Percentiles rank a stretch among this genome's conserved stretches.
These are phyloP conservation scores for Glossophaga mutica DNA, from an alignment of 2,797 vertebrate species.

Conservation along the genomic window DNA sequence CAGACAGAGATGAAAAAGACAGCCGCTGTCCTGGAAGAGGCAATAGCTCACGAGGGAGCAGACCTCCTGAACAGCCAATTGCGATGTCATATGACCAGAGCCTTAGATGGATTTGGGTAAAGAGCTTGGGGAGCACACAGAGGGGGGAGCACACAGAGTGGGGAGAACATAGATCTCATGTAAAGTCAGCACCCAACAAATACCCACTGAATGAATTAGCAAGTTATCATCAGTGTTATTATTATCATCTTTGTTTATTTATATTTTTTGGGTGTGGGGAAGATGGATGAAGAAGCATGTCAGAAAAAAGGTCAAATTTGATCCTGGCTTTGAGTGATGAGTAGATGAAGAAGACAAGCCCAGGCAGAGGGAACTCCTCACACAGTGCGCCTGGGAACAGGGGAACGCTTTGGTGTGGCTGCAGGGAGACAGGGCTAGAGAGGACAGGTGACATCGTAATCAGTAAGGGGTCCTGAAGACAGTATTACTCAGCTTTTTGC, in stretches of 20 bases:
- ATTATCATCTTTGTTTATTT: background rate
- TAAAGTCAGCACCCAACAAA: background rate
- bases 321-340: background rate
- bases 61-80: background rate
- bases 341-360: background rate
- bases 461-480: background rate
- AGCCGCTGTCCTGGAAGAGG: background rate
- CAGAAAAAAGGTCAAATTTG: background rate
- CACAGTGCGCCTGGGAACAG: background rate
- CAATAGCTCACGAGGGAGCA: background rate
- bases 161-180: background rate
- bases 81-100: background rate
- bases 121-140: background rate
- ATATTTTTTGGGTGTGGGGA: background rate
- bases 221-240: background rate
- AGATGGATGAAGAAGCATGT: background rate
- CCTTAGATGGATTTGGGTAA: background rate
- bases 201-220: background rate
- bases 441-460: conserved; percentile 33
- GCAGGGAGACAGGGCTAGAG: background rate
- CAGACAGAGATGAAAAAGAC: background rate
- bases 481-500: background rate
- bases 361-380: background rate
- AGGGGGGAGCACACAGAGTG: background rate
- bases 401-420: background rate